A percentile compares a stretch with the other conserved stretches of the same genome.
Conservation (phyloP, 2,888 invertebrate species). For the Drosophila eohydei region DNA sequence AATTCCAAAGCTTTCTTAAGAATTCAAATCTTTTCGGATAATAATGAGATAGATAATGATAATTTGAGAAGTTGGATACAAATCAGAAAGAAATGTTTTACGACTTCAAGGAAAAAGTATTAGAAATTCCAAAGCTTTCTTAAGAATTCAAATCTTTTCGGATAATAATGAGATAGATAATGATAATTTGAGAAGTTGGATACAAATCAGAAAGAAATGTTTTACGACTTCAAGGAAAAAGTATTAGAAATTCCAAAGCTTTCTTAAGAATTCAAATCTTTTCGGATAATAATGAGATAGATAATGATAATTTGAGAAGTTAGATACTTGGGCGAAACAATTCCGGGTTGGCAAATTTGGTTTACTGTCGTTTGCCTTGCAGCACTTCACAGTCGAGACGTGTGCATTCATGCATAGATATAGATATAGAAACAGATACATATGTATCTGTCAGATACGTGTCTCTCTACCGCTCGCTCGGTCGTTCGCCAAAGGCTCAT, state of each 20-base stretch:
- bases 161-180: no score
- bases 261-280: neutral
- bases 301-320: neutral
- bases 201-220: no score
- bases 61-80: neutral
- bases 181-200: no score
- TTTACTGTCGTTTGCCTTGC: conserved; percentile 31
- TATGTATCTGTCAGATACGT: conserved; percentile 50
- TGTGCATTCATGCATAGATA: conserved; percentile 33
- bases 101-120: no score
- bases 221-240: neutral
- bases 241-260: neutral
- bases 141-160: no score
- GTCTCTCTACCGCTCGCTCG: neutral
- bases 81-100: no score
- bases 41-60: neutral
- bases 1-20: neutral
- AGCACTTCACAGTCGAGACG: conserved; percentile 15
- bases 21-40: neutral
- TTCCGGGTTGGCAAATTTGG: conserved; percentile 30
- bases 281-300: neutral
- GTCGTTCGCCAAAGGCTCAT: conserved; percentile 26
- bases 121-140: no score
- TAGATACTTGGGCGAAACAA: conserved; percentile 13
- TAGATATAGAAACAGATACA: conserved; percentile 20